phyloP scores from a whole-genome alignment of 2,888 invertebrate species.

The Papilio protenor region DNA sequence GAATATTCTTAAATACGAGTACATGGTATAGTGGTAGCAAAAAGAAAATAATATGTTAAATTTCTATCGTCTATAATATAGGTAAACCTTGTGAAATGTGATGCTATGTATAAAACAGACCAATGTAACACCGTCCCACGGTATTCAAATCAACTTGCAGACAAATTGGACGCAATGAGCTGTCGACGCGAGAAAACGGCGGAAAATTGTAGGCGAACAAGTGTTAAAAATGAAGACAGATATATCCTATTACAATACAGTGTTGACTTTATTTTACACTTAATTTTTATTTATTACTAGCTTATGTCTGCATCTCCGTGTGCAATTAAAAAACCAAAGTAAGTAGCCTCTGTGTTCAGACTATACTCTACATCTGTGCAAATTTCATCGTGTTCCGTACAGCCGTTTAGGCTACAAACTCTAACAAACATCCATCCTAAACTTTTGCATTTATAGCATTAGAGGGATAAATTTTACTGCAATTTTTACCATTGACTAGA shows the following conservation, averaged over 20 bases:
- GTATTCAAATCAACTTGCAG: constrained; percentile 40
- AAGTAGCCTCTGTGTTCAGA: too few species aligned
- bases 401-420: too few species aligned
- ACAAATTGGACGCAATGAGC: constrained; percentile 44
- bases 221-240: constrained; percentile 41
- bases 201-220: constrained; percentile 43
- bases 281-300: neutral
- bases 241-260: constrained; percentile 23
- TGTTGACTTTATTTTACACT: neutral
- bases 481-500: neutral
- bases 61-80: neutral
- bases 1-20: neutral
- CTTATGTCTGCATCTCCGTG: too few species aligned
- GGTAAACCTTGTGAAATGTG: constrained; percentile 15
- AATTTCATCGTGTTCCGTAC: too few species aligned
- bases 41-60: neutral
- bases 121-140: constrained; percentile 36
- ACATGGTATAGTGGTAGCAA: neutral
- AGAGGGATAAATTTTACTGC: too few species aligned
- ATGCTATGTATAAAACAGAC: constrained; percentile 20
- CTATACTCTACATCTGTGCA: too few species aligned
- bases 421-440: too few species aligned
- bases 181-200: constrained; percentile 39
- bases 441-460: too few species aligned
- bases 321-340: too few species aligned